Evolutionary conservation across 1,140 invertebrate species (phyloP).

Genomic region (Metopolophium dirhodum): DNA sequence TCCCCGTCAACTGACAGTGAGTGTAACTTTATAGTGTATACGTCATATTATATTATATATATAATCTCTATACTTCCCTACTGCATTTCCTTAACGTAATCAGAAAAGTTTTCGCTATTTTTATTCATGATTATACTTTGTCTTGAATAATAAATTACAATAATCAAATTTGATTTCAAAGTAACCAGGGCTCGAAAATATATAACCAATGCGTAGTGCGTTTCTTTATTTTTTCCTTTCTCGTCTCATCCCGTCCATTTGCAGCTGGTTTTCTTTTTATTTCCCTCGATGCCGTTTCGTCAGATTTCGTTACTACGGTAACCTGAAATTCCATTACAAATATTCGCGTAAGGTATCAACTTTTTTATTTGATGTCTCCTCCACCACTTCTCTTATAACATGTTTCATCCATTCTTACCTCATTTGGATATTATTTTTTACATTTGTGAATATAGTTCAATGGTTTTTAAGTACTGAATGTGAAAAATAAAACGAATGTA

Average conservation of each 20-base stretch:
- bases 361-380: slow-evolving; percentile 28
- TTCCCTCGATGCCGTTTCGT: neutral
- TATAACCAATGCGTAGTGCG: neutral
- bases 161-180: slow-evolving; percentile 12
- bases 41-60: neutral
- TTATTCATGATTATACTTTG: neutral
- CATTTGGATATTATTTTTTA: slow-evolving; percentile 15
- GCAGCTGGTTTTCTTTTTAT: neutral
- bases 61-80: neutral
- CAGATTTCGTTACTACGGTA: neutral
- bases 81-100: neutral
- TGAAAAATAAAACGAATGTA: neutral
- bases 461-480: neutral
- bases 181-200: neutral
- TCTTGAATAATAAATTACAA: slow-evolving; percentile 22
- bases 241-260: neutral
- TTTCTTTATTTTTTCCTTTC: neutral
- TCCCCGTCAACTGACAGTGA: neutral
- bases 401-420: neutral
- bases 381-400: neutral
- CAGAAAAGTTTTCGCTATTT: slow-evolving; percentile 1
- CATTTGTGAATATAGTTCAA: neutral
- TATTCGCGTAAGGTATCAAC: slow-evolving; percentile 6
- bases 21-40: neutral
- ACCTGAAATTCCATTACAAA: slow-evolving; percentile 30